Evolutionary conservation across 2,797 vertebrate genomes (phyloP).

Genomic region (Podarcis siculus): DNA sequence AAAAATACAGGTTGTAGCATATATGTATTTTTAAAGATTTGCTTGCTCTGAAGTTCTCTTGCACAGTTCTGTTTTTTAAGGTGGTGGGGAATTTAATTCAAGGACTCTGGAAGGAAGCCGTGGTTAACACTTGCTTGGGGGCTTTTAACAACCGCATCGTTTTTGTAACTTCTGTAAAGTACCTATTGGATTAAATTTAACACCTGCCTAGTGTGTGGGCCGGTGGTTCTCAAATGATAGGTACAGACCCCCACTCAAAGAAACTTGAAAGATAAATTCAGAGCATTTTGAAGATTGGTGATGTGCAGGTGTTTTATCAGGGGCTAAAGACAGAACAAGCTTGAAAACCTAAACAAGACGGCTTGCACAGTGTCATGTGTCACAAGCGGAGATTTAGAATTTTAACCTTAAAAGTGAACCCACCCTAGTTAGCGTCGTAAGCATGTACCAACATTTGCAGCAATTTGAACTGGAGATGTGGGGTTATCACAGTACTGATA

Average conservation of each 20-base stretch:
- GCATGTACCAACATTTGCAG: neutral
- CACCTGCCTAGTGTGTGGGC: neutral
- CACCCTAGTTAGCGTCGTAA: neutral
- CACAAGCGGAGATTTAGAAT: neutral
- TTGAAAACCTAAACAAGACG: neutral
- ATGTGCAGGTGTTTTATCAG: neutral
- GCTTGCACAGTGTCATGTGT: neutral
- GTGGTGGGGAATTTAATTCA: neutral
- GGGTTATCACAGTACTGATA: neutral
- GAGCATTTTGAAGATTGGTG: neutral
- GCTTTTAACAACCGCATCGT: slow-evolving; percentile 15
- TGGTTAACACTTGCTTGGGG: slow-evolving; percentile 6
- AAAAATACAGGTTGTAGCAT: neutral
- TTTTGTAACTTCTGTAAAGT: slow-evolving; percentile 22
- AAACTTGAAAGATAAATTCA: neutral
- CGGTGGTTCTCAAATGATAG: neutral
- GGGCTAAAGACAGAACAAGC: neutral
- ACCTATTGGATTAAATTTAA: neutral
- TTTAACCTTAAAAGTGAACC: neutral
- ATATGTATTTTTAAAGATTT: neutral
- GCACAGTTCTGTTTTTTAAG: neutral
- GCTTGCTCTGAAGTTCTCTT: neutral
- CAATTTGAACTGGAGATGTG: neutral
- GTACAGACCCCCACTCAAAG: neutral
- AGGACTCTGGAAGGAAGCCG: neutral